phyloP scores from a whole-genome alignment of 2,797 vertebrate species.

The Acrossocheilus wenchowensis region DNA sequence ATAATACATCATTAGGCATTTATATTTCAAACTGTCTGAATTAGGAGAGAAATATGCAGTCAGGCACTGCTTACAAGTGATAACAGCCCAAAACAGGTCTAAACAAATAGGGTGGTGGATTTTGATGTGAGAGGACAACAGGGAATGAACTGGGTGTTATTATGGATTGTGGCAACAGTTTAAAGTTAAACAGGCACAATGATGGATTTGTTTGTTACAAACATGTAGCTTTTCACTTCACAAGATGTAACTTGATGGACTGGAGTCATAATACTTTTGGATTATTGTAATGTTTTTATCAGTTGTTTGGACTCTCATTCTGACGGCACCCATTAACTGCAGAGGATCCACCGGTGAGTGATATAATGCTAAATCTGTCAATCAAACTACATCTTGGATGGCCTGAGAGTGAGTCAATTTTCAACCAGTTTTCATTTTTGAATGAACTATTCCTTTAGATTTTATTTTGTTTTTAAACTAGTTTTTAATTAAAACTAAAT shows the following conservation, averaged over 20 bases:
- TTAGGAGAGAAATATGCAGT: background rate
- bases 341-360: too few species aligned
- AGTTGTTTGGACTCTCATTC: background rate
- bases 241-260: background rate
- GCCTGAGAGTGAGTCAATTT: background rate
- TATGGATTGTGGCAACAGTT: too few species aligned
- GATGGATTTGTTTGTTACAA: background rate
- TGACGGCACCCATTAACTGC: background rate
- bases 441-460: background rate
- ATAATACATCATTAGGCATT: too few species aligned
- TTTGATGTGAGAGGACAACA: too few species aligned
- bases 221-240: background rate
- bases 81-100: background rate
- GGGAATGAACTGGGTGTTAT: too few species aligned
- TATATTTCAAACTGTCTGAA: background rate
- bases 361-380: too few species aligned
- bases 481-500: background rate
- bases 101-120: too few species aligned
- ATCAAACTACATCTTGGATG: too few species aligned
- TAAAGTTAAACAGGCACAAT: too few species aligned
- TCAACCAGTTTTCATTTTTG: background rate
- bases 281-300: too few species aligned
- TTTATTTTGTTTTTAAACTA: too few species aligned
- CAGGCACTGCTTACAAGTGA: background rate
- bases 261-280: background rate